Conservation (phyloP, 2,888 invertebrate genomes). For the Caenorhabditis angaria region DNA sequence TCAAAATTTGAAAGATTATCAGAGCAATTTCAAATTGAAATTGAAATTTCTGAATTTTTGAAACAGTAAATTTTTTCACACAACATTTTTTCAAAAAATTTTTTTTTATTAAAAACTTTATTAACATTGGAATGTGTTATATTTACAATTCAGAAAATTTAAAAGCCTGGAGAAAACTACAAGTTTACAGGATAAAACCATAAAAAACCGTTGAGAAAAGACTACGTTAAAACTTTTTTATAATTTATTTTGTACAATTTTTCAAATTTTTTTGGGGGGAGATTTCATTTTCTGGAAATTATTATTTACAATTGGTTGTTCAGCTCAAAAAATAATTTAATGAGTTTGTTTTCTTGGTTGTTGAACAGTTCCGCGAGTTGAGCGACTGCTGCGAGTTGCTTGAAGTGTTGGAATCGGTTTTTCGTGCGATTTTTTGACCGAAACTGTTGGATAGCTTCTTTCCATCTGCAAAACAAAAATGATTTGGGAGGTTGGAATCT, state of each 20-base stretch:
- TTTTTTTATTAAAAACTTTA: background rate
- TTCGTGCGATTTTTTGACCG: conserved; percentile 52
- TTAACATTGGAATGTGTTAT: background rate
- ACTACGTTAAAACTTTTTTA: no score
- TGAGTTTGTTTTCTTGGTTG: conserved; percentile 53
- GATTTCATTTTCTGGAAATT: background rate
- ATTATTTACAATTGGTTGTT: background rate
- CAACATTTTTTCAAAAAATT: no score
- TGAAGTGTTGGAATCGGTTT: conserved; percentile 49
- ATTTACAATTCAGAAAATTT: background rate
- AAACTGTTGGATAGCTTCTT: conserved; percentile 49
- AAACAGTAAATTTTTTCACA: no score
- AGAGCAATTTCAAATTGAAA: no score
- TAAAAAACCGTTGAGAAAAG: no score
- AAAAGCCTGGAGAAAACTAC: background rate
- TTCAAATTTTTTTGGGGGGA: background rate
- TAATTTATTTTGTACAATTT: background rate
- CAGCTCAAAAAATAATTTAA: conserved; percentile 14
- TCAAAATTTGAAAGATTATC: no score
- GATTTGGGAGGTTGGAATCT: no score
- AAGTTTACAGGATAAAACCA: background rate
- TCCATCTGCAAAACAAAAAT: conserved; percentile 45
- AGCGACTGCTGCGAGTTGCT: conserved; percentile 5
- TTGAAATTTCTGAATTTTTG: no score
- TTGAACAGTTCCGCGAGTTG: conserved; percentile 20